Evolutionary conservation across 1,140 invertebrate genomes (phyloP), one percentile per base, ranked within the genome.

Genomic region (Calliopsis andreniformis): DNA sequence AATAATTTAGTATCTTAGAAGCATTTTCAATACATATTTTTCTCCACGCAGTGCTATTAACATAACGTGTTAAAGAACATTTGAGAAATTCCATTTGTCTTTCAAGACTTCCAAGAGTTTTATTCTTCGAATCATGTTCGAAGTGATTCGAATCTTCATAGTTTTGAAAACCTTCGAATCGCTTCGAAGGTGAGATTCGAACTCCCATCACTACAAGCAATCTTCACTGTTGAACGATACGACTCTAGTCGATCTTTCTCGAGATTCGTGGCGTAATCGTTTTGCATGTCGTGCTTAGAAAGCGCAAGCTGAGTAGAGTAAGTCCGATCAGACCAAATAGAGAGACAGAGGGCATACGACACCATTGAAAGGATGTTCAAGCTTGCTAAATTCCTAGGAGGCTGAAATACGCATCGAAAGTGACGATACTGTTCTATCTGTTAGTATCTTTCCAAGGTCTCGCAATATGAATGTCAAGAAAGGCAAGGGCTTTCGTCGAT

Each of bases 271-370:
- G 20, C 35, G 66, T 51, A 42, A n/a, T 42, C 67, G 47, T 70
- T 51, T 55, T 30, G 20, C 53, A 32, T 23, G 32, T 45, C 49
- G 80, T 71, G 82, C 66, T 66, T 76, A 69, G 49, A 39, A 84
- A 84, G 82, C 80, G 63, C 62, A 84, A 84, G 82, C 77, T 79
- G 62, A 83, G 55, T 80, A 77, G 73, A 78, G 64, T 63, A 84
- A 84, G 69, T 71, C 63, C 66, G 76, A 75, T 84, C 71, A 83
- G 55, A 78, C 42, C 68, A 83, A 68, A 80, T 18, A 83, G 82
- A 83, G 55, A 83, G 79, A 83, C 73, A 80, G 82, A 83, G 71
- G 66, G 73, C 78, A 83, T 64, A 83, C 66, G 78, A 84, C 73
- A 84, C 82, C 83, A 75, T 67, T 71, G 58, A 80, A 80, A 79